These are phyloP conservation scores for Denticeps clupeoides DNA, from an alignment of 2,797 vertebrate genomes.

Conservation along the genomic window DNA sequence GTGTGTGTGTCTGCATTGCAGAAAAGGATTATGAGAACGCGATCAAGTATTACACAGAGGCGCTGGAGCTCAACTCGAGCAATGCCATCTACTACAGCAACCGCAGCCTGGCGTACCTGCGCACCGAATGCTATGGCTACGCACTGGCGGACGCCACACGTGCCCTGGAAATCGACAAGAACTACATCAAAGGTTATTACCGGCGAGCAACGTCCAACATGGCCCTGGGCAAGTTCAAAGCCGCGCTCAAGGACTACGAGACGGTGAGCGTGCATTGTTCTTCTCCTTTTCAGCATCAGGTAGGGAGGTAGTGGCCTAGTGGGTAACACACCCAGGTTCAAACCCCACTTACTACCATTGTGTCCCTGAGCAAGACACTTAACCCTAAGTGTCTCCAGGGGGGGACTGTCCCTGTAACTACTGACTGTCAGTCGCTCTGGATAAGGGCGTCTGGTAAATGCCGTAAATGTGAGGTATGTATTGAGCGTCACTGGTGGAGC, in stretches of 20 bases:
- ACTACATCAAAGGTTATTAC: slow-evolving; percentile 93
- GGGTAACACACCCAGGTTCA: too few species aligned
- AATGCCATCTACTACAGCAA: slow-evolving; percentile 90
- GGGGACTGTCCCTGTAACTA: too few species aligned
- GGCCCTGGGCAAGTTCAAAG: slow-evolving; percentile 90
- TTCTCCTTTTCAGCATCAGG: too few species aligned
- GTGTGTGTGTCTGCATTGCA: too few species aligned
- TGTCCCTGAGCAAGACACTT: too few species aligned
- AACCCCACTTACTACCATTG: too few species aligned
- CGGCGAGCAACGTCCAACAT: slow-evolving; percentile 89
- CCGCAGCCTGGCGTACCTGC: slow-evolving; percentile 89
- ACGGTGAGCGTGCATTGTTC: slow-evolving; percentile 71
- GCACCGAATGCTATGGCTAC: slow-evolving; percentile 90
- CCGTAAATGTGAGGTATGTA: too few species aligned
- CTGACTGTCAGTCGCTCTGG: too few species aligned
- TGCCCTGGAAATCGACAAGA: slow-evolving; percentile 80
- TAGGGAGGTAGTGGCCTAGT: too few species aligned
- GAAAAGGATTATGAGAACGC: slow-evolving; percentile 91
- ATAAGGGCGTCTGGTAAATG: too few species aligned
- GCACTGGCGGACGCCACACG: slow-evolving; percentile 82
- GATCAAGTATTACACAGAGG: slow-evolving; percentile 81
- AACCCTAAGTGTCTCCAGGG: too few species aligned
- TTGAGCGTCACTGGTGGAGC: too few species aligned
- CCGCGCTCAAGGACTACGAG: slow-evolving; percentile 86
- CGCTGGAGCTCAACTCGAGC: slow-evolving; percentile 75